Conservation (phyloP, 2,888 invertebrate genomes). For the Habroteleia sp. region DNA sequence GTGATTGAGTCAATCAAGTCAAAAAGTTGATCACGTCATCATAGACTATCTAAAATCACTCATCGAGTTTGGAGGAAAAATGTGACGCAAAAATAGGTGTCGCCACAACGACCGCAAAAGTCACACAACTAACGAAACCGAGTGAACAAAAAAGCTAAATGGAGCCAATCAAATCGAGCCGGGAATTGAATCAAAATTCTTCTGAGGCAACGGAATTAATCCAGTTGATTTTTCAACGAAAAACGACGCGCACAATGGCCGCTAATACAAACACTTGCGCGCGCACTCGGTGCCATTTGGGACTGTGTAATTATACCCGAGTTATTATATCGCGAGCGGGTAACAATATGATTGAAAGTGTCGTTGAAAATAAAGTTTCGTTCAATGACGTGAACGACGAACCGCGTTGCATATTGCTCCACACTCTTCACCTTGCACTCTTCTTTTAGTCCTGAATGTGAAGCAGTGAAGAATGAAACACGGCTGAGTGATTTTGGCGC, state of each 20-base stretch:
- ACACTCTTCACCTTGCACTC: constrained; percentile 5
- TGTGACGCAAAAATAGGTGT: not conserved
- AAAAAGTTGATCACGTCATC: too few relatives aligned
- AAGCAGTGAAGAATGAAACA: constrained; percentile 63
- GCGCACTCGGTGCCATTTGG: constrained; percentile 6
- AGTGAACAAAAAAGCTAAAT: constrained; percentile 6
- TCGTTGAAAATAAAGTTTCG: constrained; percentile 34
- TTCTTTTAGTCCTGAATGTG: constrained; percentile 27
- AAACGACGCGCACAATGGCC: constrained; percentile 26
- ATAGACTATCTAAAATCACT: not conserved
- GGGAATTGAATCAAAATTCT: constrained; percentile 27
- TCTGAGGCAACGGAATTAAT: constrained; percentile 9
- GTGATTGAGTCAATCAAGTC: too few relatives aligned
- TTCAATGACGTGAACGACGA: constrained; percentile 27
- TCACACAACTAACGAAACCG: not conserved
- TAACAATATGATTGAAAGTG: constrained; percentile 36
- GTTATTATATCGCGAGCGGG: constrained; percentile 33
- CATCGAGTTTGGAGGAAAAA: constrained; percentile 1
- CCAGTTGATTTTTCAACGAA: constrained; percentile 8
- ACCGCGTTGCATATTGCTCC: constrained; percentile 12
- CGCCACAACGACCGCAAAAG: not conserved
- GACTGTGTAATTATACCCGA: constrained; percentile 30
- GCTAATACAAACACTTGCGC: constrained; percentile 26
- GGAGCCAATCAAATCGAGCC: constrained; percentile 14
- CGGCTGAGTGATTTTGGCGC: constrained; percentile 62